Base-by-base conservation (phyloP, 1,140 invertebrate genomes). In the Solenopsis fugax region DNA sequence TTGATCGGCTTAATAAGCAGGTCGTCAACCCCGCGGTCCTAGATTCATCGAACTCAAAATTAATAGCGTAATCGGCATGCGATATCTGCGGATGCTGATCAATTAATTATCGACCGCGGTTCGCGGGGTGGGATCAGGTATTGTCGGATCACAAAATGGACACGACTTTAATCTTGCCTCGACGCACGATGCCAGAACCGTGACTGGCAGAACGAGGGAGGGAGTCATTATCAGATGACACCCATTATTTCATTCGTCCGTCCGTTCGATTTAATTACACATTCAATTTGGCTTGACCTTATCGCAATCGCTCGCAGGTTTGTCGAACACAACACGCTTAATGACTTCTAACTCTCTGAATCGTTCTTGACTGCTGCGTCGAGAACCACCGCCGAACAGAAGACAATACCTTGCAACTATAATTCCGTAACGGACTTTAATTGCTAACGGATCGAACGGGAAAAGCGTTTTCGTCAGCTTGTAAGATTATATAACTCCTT, bases 81-180 rank as follows among this genome's bases (percentile, higher is more conserved):
- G 87, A 87, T 93, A 93, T 93, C 93, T 92, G 75, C 71, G 84
- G 58, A 56, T 71, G 78, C 50, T 91, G 93, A 93, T 94, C 92
- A 93, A 93, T 94, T 93, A 94, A 94, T 94, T 93, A 93, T 91
- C 76, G 71, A 87, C n/a, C 80, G 48, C 54, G 87, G 78, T 69
- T 72, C 67, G 69, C 85, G 65, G 77, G 87, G 80, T 85, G 84
- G 89, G 86, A 67, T 87, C 87, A 88, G 86, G 88, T 85, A 91
- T 91, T 71, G 87, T 87, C 84, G 85, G 89, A 89, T 89, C 87
- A 91, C 90, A 91, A 93, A 92, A 90, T 92, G 89, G 88, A 89
- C 88, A 86, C 87, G 76, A 77, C 77, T 88, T 89, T 88, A 88
- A 92, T 92, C 89, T 86, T 76, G 80, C 85, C 67, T 77, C 90